Percentiles rank a stretch among this genome's conserved stretches.
These are phyloP conservation scores for Numenius phaeopus DNA, from an alignment of 2,797 vertebrate species.

Conservation along the genomic window DNA sequence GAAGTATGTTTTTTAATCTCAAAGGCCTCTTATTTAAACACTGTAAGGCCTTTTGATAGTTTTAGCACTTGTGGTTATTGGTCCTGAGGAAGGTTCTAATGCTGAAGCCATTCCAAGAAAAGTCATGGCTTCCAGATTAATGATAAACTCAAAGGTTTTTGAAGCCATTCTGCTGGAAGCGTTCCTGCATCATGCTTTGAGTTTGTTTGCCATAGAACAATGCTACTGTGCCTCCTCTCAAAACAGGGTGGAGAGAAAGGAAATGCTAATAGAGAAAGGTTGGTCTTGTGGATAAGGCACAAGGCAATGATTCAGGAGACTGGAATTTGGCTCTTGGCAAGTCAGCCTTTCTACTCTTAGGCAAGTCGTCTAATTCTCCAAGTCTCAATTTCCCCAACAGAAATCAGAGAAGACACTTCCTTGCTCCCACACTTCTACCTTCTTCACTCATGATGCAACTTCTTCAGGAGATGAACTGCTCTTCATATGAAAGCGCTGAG, in stretches of 20 bases:
- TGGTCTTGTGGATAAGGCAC: slow-evolving; percentile 60
- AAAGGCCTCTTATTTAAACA: background rate
- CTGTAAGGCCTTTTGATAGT: background rate
- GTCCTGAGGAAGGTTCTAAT: background rate
- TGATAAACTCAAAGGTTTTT: slow-evolving; percentile 1
- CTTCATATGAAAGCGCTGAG: background rate
- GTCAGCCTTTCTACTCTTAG: slow-evolving; percentile 16
- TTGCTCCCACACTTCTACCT: slow-evolving; percentile 40
- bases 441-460: slow-evolving; percentile 32
- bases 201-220: slow-evolving; percentile 34
- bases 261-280: slow-evolving; percentile 50
- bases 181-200: background rate
- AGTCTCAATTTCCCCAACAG: slow-evolving; percentile 38
- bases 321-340: slow-evolving; percentile 56
- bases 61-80: background rate
- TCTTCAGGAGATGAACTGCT: background rate
- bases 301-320: slow-evolving; percentile 41
- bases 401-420: slow-evolving; percentile 28
- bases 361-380: slow-evolving; percentile 17
- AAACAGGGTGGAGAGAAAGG: slow-evolving; percentile 63
- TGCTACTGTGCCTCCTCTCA: slow-evolving; percentile 17
- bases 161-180: background rate
- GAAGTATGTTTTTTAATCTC: background rate
- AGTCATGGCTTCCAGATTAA: slow-evolving; percentile 10
- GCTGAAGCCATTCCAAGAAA: background rate